Evolutionary conservation across 2,888 invertebrate genomes (phyloP).

Genomic region (Dasysyrphus tricinctus): DNA sequence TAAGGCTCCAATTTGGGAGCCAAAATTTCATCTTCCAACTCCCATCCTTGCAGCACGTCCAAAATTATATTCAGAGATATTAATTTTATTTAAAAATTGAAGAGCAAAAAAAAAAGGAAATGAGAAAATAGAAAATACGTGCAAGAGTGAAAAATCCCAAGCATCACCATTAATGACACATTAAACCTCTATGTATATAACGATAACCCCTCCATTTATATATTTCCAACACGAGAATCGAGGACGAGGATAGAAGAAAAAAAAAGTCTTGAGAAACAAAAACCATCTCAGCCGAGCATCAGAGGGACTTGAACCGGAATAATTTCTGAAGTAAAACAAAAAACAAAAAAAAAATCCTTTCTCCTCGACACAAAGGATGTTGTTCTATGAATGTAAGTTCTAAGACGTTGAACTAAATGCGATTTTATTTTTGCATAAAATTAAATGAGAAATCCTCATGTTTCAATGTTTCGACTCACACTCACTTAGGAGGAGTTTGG

Average conservation of each 20-base stretch:
- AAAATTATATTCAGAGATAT: constrained; percentile 19
- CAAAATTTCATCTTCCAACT: constrained; percentile 4
- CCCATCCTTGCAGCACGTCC: background rate
- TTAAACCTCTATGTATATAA: constrained; percentile 21
- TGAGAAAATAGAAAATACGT: constrained; percentile 24
- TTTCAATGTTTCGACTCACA: constrained; percentile 31
- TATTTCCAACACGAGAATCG: background rate
- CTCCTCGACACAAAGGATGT: constrained; percentile 38
- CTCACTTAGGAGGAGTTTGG: background rate
- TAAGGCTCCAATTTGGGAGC: constrained; percentile 8
- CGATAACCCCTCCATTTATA: constrained; percentile 26
- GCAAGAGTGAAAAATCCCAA: constrained; percentile 31
- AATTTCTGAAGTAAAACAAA: constrained; percentile 27
- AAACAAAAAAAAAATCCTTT: constrained; percentile 25
- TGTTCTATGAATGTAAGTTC: constrained; percentile 3
- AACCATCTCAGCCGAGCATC: constrained; percentile 22
- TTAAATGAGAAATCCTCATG: constrained; percentile 41
- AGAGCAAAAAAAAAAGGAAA: constrained; percentile 3
- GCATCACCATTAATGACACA: constrained; percentile 43
- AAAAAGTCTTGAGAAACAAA: constrained; percentile 25
- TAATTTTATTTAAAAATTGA: constrained; percentile 34
- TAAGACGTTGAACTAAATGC: constrained; percentile 42
- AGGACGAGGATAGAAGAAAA: background rate
- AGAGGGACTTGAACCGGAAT: constrained; percentile 51
- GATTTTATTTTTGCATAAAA: constrained; percentile 44